Conservation (phyloP, 1,140 invertebrate species). For the Hyphantria cunea region DNA sequence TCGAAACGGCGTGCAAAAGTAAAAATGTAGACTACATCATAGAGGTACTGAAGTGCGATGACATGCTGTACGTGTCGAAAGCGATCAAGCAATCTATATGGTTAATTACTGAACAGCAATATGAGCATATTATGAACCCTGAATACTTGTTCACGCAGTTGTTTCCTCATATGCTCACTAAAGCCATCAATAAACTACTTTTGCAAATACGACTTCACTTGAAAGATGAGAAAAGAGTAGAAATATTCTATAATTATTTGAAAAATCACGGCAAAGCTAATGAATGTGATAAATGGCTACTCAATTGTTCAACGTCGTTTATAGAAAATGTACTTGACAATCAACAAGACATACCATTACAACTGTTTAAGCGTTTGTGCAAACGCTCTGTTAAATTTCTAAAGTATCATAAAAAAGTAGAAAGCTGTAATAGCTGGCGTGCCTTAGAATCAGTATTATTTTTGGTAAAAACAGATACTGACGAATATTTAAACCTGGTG, state of each 20-base stretch:
- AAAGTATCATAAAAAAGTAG: slow-evolving; percentile 27
- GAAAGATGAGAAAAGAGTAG: slow-evolving; percentile 50
- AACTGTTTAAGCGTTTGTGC: slow-evolving; percentile 45
- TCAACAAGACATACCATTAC: slow-evolving; percentile 34
- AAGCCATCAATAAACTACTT: slow-evolving; percentile 50
- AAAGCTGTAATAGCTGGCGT: not conserved
- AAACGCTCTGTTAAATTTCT: slow-evolving; percentile 51
- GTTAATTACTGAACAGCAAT: slow-evolving; percentile 51
- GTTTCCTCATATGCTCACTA: slow-evolving; percentile 48
- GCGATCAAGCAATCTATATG: slow-evolving; percentile 52
- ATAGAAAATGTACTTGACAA: slow-evolving; percentile 45
- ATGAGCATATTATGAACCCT: slow-evolving; percentile 55
- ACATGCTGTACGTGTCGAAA: slow-evolving; percentile 56
- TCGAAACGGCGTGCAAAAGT: slow-evolving; percentile 50
- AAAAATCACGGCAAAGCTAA: slow-evolving; percentile 35
- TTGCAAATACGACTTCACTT: slow-evolving; percentile 49
- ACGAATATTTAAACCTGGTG: slow-evolving; percentile 45
- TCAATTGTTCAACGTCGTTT: slow-evolving; percentile 49
- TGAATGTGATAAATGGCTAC: slow-evolving; percentile 57
- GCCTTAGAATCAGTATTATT: slow-evolving; percentile 25
- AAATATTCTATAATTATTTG: slow-evolving; percentile 54
- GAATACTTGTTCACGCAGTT: slow-evolving; percentile 46
- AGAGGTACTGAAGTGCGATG: slow-evolving; percentile 47
- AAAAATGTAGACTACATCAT: slow-evolving; percentile 52
- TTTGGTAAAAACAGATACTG: slow-evolving; percentile 42